A percentile compares a stretch with the other conserved stretches of the same genome.
Evolutionary conservation across 1,140 invertebrate species (phyloP).

Genomic region (Druon quercuslanigerum): DNA sequence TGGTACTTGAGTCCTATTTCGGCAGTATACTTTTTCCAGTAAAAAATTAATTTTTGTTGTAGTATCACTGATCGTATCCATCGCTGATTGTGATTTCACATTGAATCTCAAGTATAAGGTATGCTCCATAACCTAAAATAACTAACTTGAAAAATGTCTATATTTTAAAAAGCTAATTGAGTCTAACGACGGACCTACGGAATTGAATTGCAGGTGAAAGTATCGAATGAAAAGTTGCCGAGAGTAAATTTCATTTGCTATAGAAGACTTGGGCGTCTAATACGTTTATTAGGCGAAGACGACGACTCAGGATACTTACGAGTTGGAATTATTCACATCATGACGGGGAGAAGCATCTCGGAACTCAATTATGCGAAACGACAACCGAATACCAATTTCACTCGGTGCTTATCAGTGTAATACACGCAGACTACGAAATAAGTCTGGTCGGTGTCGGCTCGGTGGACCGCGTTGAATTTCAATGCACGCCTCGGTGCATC

Average conservation of each 20-base stretch:
- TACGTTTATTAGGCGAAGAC: conserved; percentile 24
- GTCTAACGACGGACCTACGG: not conserved
- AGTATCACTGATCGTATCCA: no score
- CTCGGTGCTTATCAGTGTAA: conserved; percentile 51
- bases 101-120: no score
- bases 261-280: conserved; percentile 6
- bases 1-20: no score
- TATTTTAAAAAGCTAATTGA: not conserved
- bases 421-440: conserved; percentile 65
- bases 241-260: not conserved
- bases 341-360: conserved; percentile 66
- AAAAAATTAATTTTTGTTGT: no score
- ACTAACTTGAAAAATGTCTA: no score
- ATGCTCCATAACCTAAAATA: no score
- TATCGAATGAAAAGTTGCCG: conserved; percentile 4
- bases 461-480: conserved; percentile 56
- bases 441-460: conserved; percentile 61
- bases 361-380: conserved; percentile 71
- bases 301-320: conserved; percentile 27
- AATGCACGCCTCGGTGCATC: conserved; percentile 47
- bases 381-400: conserved; percentile 67
- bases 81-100: no score
- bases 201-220: not conserved
- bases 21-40: no score
- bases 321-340: conserved; percentile 68